phyloP scores from a whole-genome alignment of 2,888 invertebrate genomes.

The Latrodectus hesperus region DNA sequence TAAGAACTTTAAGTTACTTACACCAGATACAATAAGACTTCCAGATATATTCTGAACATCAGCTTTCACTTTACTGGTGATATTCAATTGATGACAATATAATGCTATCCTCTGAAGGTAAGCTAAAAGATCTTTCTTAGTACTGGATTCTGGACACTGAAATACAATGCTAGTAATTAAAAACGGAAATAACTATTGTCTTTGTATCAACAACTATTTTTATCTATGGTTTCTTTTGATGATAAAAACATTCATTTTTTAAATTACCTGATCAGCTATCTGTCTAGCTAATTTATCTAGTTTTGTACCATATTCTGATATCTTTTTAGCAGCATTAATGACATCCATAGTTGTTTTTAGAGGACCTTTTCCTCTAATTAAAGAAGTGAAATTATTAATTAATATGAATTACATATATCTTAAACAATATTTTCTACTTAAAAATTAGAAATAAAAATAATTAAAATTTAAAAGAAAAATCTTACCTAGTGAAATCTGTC shows the following conservation, averaged over 20 bases:
- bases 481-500: slow-evolving; percentile 97
- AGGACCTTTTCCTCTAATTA: slow-evolving; percentile 94
- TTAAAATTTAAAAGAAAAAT: neutral
- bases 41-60: slow-evolving; percentile 99
- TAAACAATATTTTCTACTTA: no score
- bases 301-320: slow-evolving; percentile 97
- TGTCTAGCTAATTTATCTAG: slow-evolving; percentile 95
- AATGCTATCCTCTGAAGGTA: slow-evolving; percentile 97
- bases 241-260: neutral
- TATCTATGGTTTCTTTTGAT: neutral
- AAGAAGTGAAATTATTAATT: neutral
- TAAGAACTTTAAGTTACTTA: slow-evolving; percentile 76
- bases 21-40: slow-evolving; percentile 97
- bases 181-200: neutral
- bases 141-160: slow-evolving; percentile 94
- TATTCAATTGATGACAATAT: slow-evolving; percentile 99
- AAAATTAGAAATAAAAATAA: neutral
- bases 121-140: slow-evolving; percentile 96
- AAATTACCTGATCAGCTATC: slow-evolving; percentile 85
- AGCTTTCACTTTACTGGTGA: slow-evolving; percentile 99
- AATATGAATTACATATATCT: no score
- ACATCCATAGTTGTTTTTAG: slow-evolving; percentile 99
- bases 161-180: neutral
- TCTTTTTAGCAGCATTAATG: slow-evolving; percentile 99
- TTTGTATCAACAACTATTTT: neutral